Evolutionary conservation across 2,113 vertebrate genomes (phyloP).

Genomic region (Aegithalos caudatus): DNA sequence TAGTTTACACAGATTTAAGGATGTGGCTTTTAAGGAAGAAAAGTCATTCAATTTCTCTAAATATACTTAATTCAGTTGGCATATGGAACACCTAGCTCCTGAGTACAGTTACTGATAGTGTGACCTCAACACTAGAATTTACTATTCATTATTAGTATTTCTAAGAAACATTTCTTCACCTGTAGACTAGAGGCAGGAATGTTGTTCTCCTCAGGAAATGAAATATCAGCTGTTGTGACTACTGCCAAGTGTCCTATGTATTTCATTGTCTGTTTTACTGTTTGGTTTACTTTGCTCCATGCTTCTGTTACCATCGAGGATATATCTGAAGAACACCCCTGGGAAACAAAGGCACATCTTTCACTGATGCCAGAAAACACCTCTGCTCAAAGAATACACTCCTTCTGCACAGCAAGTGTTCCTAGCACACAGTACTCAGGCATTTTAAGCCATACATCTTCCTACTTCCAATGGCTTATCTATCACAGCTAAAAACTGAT

Average conservation of each 20-base stretch:
- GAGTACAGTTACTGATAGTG: neutral
- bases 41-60: neutral
- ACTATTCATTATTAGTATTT: neutral
- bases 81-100: neutral
- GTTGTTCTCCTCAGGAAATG: conserved; percentile 44
- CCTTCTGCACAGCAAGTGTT: neutral
- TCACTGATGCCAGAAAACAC: neutral
- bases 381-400: neutral
- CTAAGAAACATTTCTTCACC: conserved; percentile 48
- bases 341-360: neutral
- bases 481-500: neutral
- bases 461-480: neutral
- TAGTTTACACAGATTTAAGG: neutral
- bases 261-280: conserved; percentile 69
- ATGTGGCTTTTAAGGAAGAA: neutral
- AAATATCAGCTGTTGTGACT: conserved; percentile 73
- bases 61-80: neutral
- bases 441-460: neutral
- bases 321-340: conserved; percentile 95
- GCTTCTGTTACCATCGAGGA: conserved; percentile 90
- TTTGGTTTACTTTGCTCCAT: conserved; percentile 73
- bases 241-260: conserved; percentile 74
- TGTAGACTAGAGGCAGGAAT: conserved; percentile 53
- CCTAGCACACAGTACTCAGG: neutral
- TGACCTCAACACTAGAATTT: neutral